A percentile compares a stretch with the other conserved stretches of the same genome.
Evolutionary conservation across 2,113 vertebrate species (phyloP).

Genomic region (Mastomys coucha): DNA sequence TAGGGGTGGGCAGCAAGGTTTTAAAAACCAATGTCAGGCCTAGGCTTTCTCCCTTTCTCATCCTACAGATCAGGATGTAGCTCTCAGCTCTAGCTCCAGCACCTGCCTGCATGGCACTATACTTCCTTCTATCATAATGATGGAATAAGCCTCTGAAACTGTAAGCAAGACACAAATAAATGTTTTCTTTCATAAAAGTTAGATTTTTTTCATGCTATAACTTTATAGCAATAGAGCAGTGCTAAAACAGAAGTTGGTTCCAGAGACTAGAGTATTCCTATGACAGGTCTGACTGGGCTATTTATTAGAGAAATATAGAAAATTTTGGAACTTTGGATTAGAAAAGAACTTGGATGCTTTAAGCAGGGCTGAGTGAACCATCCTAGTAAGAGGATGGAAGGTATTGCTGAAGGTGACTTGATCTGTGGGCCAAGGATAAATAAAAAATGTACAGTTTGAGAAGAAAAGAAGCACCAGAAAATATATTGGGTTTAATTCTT

Average conservation of each 20-base stretch:
- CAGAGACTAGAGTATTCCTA: too few species aligned
- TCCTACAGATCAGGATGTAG: not conserved
- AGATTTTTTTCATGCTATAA: not conserved
- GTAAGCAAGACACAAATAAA: not conserved
- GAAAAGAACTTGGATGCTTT: not conserved
- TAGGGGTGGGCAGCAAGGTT: not conserved
- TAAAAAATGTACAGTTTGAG: not conserved
- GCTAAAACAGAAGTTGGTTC: not conserved
- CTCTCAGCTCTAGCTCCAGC: not conserved
- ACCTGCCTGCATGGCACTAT: not conserved
- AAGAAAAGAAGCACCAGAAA: not conserved
- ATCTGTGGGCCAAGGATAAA: not conserved
- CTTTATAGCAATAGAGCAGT: not conserved
- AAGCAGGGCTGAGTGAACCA: not conserved
- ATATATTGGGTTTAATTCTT: not conserved
- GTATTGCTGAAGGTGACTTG: not conserved
- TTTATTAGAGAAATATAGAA: not conserved
- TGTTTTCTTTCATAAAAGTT: not conserved
- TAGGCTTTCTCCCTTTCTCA: not conserved
- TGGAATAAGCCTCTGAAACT: not conserved
- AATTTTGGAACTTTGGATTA: not conserved
- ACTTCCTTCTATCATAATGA: not conserved
- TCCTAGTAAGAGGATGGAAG: not conserved
- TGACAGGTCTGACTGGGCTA: not conserved
- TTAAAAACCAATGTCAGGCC: not conserved